These are phyloP conservation scores for Cryptoblepharus egeriae DNA, from an alignment of 2,797 vertebrate genomes.

Conservation along the genomic window DNA sequence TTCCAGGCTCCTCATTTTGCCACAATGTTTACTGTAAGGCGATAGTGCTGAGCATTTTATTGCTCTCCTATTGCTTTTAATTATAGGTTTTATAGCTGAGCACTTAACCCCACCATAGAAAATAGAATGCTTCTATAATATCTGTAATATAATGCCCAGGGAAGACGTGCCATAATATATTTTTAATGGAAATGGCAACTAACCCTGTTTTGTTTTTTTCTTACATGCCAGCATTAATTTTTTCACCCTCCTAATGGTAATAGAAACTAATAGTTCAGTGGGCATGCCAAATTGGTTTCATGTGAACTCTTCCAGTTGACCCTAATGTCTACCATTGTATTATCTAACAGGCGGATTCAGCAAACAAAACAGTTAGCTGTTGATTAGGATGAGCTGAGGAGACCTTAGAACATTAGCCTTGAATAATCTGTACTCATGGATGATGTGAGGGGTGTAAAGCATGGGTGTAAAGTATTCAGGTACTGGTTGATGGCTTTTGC, in stretches of 20 bases:
- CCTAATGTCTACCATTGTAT: no score
- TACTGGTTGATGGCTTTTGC: no score
- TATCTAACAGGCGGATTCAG: neutral
- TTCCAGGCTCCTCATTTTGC: slow-evolving; percentile 16
- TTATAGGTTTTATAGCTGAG: slow-evolving; percentile 31
- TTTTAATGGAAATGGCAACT: slow-evolving; percentile 21
- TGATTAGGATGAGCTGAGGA: neutral
- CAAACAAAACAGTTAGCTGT: neutral
- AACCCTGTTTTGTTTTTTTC: neutral
- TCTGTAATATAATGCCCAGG: slow-evolving; percentile 14
- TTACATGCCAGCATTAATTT: neutral
- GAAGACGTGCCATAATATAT: neutral
- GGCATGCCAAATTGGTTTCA: neutral
- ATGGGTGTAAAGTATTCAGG: no score
- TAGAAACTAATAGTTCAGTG: slow-evolving; percentile 5
- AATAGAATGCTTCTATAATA: slow-evolving; percentile 23
- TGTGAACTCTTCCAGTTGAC: neutral
- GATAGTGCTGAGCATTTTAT: neutral
- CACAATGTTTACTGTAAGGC: neutral
- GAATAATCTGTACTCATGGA: no score
- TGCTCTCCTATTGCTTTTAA: slow-evolving; percentile 27
- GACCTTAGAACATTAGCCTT: no score
- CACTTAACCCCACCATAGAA: slow-evolving; percentile 23
- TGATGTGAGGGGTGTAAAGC: no score
- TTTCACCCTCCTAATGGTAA: neutral